Evolutionary conservation across 2,888 invertebrate species (phyloP), one percentile per base, ranked within the genome.

Genomic region (Chironomus tentans): DNA sequence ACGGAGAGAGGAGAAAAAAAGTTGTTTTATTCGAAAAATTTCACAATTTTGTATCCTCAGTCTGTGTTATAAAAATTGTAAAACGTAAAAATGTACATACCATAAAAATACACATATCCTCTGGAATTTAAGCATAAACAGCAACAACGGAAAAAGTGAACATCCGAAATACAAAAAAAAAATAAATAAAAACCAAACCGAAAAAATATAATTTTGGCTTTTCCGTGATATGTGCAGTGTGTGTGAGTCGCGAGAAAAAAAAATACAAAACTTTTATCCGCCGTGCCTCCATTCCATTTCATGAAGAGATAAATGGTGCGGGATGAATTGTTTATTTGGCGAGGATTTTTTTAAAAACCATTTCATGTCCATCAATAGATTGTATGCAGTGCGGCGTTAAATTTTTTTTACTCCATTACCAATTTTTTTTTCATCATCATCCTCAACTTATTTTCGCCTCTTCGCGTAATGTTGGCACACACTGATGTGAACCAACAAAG

Each of bases 181-280:
- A 28, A 28, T 28, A 28, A 38, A 38, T 10, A 72, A 50, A 72
- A 72, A 47, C 74, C 47, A 68, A 74, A 65, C 74, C 68, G 47
- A 68, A 74, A 71, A 74, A 74, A 74, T 74, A 74, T 74, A 65
- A 74, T 74, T 74, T 74, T 74, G 74, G 74, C 74, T 74, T 74
- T 68, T 65, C 21, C 22, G 22, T 15, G 68, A 74, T 28, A 56
- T 56, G 56, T 56, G 18, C 56, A 56, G 50, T 18, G 18, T 18
- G 18, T 18, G 56, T 56, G 56, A 56, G 56, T 56, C 56, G 56
- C 56, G 56, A 56, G 56, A 18, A 56, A 56, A 4, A 4, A 28
- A 10, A 61, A 61, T 7, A 46, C 38, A 72, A 61, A 61, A 72
- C 18, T 24, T 21, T 68, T 47, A 15, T 5, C 56, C 24, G 74